Evolutionary conservation across 2,888 invertebrate species (phyloP).

Genomic region (Prosapia bicincta): DNA sequence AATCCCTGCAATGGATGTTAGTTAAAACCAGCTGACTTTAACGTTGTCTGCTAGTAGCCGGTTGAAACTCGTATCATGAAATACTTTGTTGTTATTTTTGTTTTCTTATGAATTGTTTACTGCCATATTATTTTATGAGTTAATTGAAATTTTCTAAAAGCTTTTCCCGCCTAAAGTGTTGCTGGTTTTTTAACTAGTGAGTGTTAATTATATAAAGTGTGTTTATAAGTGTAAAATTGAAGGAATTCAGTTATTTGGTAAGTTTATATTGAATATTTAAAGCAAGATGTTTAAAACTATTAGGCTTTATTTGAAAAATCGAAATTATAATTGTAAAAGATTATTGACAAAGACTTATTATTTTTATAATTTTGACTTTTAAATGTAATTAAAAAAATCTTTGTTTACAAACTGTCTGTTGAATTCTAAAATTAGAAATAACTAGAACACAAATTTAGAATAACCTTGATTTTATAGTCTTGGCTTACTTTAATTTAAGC

Average conservation of each 20-base stretch:
- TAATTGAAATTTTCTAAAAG: not conserved
- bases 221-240: not conserved
- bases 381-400: no score
- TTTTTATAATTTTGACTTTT: no score
- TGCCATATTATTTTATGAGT: not conserved
- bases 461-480: not conserved
- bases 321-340: no score
- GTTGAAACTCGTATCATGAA: not conserved
- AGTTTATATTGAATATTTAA: not conserved
- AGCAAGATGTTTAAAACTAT: not conserved
- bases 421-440: not conserved
- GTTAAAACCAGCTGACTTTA: not conserved
- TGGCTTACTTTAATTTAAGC: not conserved
- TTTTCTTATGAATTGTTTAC: not conserved
- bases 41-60: not conserved
- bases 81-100: not conserved
- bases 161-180: not conserved
- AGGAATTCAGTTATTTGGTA: not conserved
- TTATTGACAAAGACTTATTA: no score
- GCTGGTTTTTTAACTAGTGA: not conserved
- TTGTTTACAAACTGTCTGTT: no score
- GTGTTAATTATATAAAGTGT: not conserved
- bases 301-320: no score
- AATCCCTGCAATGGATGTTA: no score
- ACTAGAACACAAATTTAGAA: not conserved